Conservation (phyloP, 2,113 vertebrate genomes). For the Archocentrus centrarchus region DNA sequence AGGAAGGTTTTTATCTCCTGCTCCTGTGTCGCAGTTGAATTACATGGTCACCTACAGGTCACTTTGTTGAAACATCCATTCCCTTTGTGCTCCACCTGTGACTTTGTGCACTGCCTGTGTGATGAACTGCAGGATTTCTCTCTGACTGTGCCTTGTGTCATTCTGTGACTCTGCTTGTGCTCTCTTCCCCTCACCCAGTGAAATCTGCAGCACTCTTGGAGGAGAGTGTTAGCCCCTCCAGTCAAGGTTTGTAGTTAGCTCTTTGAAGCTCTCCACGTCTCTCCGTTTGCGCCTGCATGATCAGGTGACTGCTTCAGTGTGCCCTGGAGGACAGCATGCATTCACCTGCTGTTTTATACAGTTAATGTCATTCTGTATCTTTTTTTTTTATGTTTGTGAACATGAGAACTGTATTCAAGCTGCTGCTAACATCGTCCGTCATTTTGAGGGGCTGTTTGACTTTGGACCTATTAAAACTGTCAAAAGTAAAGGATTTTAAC, state of each 20-base stretch:
- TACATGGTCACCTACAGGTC: constrained; percentile 30
- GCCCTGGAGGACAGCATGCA: constrained; percentile 55
- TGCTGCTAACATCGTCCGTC: constrained; percentile 21
- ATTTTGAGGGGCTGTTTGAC: constrained; percentile 27
- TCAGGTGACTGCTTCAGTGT: background rate
- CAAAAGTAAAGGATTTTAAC: background rate
- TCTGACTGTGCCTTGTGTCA: background rate
- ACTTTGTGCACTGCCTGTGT: constrained; percentile 27
- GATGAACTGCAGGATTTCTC: constrained; percentile 7
- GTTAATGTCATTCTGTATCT: background rate
- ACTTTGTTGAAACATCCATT: constrained; percentile 35
- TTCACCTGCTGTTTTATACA: background rate
- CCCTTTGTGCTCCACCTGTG: constrained; percentile 62
- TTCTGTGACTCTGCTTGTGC: constrained; percentile 25
- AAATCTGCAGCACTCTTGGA: constrained; percentile 78
- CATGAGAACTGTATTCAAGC: background rate
- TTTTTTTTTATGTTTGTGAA: background rate
- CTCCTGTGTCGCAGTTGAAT: constrained; percentile 36
- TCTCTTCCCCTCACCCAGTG: constrained; percentile 66
- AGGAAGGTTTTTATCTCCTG: constrained; percentile 5
- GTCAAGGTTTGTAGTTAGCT: constrained; percentile 77
- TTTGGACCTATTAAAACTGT: background rate
- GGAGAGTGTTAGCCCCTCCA: constrained; percentile 75
- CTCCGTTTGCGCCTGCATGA: constrained; percentile 53
- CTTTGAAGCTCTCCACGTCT: background rate